Percentiles rank a stretch among this genome's conserved stretches.
These are phyloP conservation scores for Thaleichthys pacificus DNA, from an alignment of 2,797 vertebrate genomes.

Conservation along the genomic window DNA sequence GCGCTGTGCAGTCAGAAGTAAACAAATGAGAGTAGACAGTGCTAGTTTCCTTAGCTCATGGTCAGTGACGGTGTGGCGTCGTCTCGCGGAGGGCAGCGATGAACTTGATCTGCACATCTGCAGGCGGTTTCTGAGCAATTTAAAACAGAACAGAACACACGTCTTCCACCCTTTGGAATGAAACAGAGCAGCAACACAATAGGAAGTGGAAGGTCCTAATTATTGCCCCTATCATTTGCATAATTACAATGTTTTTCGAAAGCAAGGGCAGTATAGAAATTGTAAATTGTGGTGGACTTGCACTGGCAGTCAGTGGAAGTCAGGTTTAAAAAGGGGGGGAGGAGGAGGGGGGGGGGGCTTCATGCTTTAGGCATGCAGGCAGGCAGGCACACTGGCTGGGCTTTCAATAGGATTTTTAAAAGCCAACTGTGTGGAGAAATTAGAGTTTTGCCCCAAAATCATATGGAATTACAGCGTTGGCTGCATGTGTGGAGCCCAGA, in stretches of 20 bases:
- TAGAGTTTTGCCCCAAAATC: conserved; percentile 99
- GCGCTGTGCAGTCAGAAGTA: too few species aligned
- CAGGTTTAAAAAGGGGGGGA: conserved; percentile 91
- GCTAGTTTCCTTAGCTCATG: neutral
- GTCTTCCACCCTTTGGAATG: conserved; percentile 53
- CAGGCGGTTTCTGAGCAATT: conserved; percentile 62
- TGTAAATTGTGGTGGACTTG: conserved; percentile 79
- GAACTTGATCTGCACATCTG: conserved; percentile 34
- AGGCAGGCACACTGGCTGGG: conserved; percentile 70
- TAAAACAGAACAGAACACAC: conserved; percentile 47
- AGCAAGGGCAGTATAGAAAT: conserved; percentile 76
- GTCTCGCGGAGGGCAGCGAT: neutral
- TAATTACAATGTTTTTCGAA: conserved; percentile 79
- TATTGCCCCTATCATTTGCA: conserved; percentile 81
- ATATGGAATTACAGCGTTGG: conserved; percentile 99
- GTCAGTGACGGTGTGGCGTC: neutral
- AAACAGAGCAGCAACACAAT: conserved; percentile 68
- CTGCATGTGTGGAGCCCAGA: conserved; percentile 93
- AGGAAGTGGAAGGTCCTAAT: conserved; percentile 74
- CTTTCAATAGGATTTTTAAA: conserved; percentile 98
- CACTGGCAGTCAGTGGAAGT: conserved; percentile 75
- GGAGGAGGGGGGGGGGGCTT: conserved; percentile 74
- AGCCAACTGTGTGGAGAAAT: conserved; percentile 99
- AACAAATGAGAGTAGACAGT: neutral
- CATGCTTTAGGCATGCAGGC: conserved; percentile 81